phyloP scores from a whole-genome alignment of 2,888 invertebrate genomes.

The Drosophila kuntzei region DNA sequence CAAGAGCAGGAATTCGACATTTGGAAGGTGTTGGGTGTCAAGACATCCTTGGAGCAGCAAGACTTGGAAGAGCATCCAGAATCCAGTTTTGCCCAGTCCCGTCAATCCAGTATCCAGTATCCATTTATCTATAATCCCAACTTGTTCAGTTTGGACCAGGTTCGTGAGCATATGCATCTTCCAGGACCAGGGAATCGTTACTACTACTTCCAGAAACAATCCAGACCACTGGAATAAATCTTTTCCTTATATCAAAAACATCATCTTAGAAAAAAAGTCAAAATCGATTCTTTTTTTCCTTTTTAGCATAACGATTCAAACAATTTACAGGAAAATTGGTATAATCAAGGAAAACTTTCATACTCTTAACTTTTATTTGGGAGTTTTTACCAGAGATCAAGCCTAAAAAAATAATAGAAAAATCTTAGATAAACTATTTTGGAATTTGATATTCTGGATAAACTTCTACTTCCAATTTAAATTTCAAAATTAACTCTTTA shows the following conservation, averaged over 20 bases:
- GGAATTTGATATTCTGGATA: neutral
- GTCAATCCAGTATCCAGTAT: neutral
- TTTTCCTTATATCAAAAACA: neutral
- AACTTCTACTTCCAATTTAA: neutral
- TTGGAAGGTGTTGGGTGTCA: constrained; percentile 46
- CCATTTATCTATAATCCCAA: constrained; percentile 64
- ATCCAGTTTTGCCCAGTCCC: neutral
- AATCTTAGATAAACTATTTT: neutral
- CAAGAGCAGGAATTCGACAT: constrained; percentile 56
- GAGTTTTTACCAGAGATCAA: too few relatives aligned
- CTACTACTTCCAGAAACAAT: constrained; percentile 42
- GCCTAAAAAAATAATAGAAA: too few relatives aligned
- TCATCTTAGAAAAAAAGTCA: too few relatives aligned
- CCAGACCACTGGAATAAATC: neutral
- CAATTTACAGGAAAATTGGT: too few relatives aligned
- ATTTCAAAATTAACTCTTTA: neutral
- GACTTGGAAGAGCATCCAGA: neutral
- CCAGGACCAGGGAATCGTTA: constrained; percentile 71
- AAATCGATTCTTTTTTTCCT: neutral
- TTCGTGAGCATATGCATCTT: constrained; percentile 59
- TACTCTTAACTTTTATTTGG: too few relatives aligned
- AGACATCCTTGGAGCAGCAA: neutral
- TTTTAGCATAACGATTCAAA: neutral
- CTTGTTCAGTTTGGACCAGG: constrained; percentile 61
- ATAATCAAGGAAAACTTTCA: too few relatives aligned